A percentile compares a stretch with the other conserved stretches of the same genome.
phyloP scores from a whole-genome alignment of 2,888 invertebrate genomes.

The Aphodius granarius region DNA sequence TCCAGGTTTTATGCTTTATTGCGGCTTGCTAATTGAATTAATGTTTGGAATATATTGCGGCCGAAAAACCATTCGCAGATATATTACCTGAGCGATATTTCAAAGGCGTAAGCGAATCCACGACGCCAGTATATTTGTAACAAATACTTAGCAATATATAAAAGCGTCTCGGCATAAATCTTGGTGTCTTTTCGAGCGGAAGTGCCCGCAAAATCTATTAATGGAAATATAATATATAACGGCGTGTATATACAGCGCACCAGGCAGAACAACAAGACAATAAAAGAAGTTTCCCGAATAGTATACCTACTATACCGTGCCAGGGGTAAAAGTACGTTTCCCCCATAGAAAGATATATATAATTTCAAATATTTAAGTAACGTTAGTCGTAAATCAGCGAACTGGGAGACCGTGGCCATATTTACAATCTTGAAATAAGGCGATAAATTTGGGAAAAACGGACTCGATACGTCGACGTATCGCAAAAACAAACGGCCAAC shows the following conservation, averaged over 20 bases:
- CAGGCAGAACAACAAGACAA: background rate
- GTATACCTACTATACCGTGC: background rate
- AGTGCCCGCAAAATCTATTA: slow-evolving; percentile 8
- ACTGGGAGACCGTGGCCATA: slow-evolving; percentile 17
- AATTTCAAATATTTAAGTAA: slow-evolving; percentile 25
- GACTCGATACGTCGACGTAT: slow-evolving; percentile 38
- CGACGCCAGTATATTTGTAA: slow-evolving; percentile 22
- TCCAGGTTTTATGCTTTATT: slow-evolving; percentile 10
- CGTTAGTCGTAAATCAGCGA: slow-evolving; percentile 24
- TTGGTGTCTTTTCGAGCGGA: slow-evolving; percentile 6
- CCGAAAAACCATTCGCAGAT: slow-evolving; percentile 20
- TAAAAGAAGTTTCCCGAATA: background rate
- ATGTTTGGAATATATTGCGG: slow-evolving; percentile 23
- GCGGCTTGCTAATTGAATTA: slow-evolving; percentile 25
- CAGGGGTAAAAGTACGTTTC: background rate
- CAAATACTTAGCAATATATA: slow-evolving; percentile 27
- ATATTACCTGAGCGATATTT: slow-evolving; percentile 24
- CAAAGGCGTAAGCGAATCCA: slow-evolving; percentile 17
- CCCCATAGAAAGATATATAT: slow-evolving; percentile 17
- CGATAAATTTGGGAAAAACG: slow-evolving; percentile 34
- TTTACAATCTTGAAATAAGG: slow-evolving; percentile 28
- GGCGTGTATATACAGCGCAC: slow-evolving; percentile 5
- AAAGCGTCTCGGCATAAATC: slow-evolving; percentile 28
- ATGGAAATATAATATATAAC: slow-evolving; percentile 8
- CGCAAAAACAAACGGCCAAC: slow-evolving; percentile 37